Conservation (phyloP, 2,888 invertebrate genomes). For the Nematopogon swammerdamellus region DNA sequence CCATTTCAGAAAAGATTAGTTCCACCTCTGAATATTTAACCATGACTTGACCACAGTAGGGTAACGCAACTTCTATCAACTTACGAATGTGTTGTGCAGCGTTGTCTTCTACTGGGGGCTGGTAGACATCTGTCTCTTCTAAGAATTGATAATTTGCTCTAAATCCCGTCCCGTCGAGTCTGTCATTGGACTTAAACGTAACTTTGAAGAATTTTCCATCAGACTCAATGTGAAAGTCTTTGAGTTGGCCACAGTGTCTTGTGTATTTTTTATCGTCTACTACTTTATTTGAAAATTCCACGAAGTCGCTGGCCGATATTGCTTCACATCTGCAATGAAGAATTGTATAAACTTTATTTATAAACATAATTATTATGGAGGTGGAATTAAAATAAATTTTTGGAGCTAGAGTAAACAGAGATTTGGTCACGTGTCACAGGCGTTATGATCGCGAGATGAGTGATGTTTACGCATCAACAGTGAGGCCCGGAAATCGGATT, state of each 20-base stretch:
- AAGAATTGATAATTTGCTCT: slow-evolving; percentile 87
- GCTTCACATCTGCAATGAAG: slow-evolving; percentile 76
- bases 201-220: slow-evolving; percentile 93
- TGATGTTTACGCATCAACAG: too few species aligned
- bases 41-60: too few species aligned
- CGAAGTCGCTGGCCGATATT: slow-evolving; percentile 89
- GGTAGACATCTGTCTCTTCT: slow-evolving; percentile 62
- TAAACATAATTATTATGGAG: background rate
- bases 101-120: slow-evolving; percentile 35
- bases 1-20: too few species aligned
- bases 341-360: too few species aligned
- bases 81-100: slow-evolving; percentile 33
- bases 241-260: slow-evolving; percentile 83
- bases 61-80: slow-evolving; percentile 17
- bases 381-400: too few species aligned
- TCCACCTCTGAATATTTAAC: too few species aligned
- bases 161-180: slow-evolving; percentile 92
- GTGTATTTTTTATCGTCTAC: slow-evolving; percentile 86
- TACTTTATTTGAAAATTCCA: slow-evolving; percentile 94
- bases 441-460: too few species aligned
- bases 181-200: slow-evolving; percentile 90
- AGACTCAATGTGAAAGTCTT: slow-evolving; percentile 79
- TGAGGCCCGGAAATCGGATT: too few species aligned
- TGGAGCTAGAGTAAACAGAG: too few species aligned
- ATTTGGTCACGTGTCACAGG: too few species aligned